Conservation (phyloP, 2,113 vertebrate genomes). For the Oenanthe oenanthe region DNA sequence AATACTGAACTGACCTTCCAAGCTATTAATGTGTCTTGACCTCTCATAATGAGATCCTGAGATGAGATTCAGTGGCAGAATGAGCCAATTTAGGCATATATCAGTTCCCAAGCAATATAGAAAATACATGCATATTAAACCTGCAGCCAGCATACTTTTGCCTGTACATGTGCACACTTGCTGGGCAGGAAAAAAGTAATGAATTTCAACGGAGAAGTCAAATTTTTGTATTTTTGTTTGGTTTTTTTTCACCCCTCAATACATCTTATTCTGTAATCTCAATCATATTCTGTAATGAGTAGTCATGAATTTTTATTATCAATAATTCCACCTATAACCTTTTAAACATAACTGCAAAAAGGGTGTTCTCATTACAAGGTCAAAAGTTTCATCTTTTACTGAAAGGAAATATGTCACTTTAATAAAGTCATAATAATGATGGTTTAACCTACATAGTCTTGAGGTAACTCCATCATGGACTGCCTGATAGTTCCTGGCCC, state of each 20-base stretch:
- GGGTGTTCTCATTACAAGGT: not conserved
- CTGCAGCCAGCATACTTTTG: not conserved
- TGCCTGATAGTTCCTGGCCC: not conserved
- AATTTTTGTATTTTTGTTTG: not conserved
- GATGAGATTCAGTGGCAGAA: not conserved
- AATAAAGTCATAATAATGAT: not conserved
- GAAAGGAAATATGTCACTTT: not conserved
- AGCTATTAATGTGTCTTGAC: not conserved
- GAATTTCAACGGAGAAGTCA: not conserved
- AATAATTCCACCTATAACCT: not conserved
- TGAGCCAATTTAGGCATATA: fast-evolving
- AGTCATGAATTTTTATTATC: not conserved
- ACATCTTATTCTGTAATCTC: not conserved
- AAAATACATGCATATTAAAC: not conserved
- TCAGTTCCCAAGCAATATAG: not conserved
- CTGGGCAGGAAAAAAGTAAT: not conserved
- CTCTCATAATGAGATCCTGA: not conserved
- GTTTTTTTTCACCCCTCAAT: fast-evolving
- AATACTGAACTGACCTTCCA: not conserved
- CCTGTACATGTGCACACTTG: not conserved
- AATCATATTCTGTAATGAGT: not conserved
- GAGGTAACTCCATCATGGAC: not conserved
- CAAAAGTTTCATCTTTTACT: not conserved
- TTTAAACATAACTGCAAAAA: not conserved
- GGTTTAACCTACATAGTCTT: not conserved